These are phyloP conservation scores for Euborellia annulipes DNA, from an alignment of 1,140 invertebrate genomes.

Conservation along the genomic window DNA sequence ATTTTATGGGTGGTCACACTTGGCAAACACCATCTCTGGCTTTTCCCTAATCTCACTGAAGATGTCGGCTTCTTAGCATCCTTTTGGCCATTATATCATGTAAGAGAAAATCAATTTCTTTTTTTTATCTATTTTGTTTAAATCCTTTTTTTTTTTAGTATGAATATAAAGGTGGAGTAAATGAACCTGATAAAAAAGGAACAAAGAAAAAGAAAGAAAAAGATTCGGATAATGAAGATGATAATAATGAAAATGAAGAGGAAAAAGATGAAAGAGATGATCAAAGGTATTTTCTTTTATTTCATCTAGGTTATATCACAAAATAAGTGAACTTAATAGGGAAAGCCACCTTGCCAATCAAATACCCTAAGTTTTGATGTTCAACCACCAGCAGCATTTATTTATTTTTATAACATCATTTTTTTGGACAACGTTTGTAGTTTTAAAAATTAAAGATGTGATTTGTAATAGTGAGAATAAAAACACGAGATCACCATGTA, in stretches of 20 bases:
- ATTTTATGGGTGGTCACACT: constrained; percentile 77
- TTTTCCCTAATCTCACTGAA: constrained; percentile 94
- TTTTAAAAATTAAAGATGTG: no score
- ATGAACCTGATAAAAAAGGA: constrained; percentile 37
- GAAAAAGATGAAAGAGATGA: constrained; percentile 1
- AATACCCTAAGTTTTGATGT: no score
- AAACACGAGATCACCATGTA: no score
- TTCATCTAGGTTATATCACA: constrained; percentile 1
- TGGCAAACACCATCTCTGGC: constrained; percentile 88
- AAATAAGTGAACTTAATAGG: no score
- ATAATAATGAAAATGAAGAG: constrained; percentile 2
- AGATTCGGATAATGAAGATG: constrained; percentile 19
- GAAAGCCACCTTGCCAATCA: no score
- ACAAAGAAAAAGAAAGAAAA: constrained; percentile 64
- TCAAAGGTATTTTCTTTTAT: background rate
- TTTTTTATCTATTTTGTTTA: constrained; percentile 6
- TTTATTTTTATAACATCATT: no score
- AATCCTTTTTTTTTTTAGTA: constrained; percentile 36
- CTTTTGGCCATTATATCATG: constrained; percentile 93
- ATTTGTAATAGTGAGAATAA: no score
- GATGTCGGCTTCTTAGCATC: constrained; percentile 98
- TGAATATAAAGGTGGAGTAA: constrained; percentile 49
- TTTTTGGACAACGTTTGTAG: no score
- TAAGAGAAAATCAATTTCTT: constrained; percentile 29
- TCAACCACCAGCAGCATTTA: no score